These are phyloP conservation scores for Caerostris darwini DNA, from an alignment of 1,140 invertebrate genomes.

Conservation along the genomic window DNA sequence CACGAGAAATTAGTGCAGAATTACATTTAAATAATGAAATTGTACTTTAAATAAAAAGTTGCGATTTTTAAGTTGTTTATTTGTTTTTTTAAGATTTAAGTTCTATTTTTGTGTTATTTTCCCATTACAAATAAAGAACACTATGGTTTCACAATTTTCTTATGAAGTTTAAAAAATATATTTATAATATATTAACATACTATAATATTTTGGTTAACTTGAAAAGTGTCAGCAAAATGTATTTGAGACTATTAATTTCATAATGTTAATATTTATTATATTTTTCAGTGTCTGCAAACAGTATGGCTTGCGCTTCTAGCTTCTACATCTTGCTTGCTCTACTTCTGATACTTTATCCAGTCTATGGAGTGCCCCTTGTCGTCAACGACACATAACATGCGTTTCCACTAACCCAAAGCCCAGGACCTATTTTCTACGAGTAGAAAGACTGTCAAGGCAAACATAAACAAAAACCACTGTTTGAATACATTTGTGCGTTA, in stretches of 20 bases:
- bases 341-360: slow-evolving; percentile 30
- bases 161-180: too few relatives aligned
- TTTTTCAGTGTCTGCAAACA: slow-evolving; percentile 51
- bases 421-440: slow-evolving; percentile 63
- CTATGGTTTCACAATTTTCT: too few relatives aligned
- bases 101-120: too few relatives aligned
- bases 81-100: too few relatives aligned
- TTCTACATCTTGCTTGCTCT: background rate
- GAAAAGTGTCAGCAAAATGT: background rate
- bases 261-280: background rate
- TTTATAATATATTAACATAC: too few relatives aligned
- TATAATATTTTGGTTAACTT: too few relatives aligned
- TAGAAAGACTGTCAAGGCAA: slow-evolving; percentile 39
- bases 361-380: background rate
- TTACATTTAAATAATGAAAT: too few relatives aligned
- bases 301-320: background rate
- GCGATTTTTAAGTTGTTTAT: too few relatives aligned
- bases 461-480: slow-evolving; percentile 5
- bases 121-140: too few relatives aligned
- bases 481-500: slow-evolving; percentile 40
- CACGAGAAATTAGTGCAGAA: too few relatives aligned
- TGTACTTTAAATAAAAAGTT: too few relatives aligned
- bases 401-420: slow-evolving; percentile 34
- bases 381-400: slow-evolving; percentile 50
- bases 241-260: background rate